Evolutionary conservation across 2,113 vertebrate species (phyloP).

Genomic region (Gorilla gorilla): DNA sequence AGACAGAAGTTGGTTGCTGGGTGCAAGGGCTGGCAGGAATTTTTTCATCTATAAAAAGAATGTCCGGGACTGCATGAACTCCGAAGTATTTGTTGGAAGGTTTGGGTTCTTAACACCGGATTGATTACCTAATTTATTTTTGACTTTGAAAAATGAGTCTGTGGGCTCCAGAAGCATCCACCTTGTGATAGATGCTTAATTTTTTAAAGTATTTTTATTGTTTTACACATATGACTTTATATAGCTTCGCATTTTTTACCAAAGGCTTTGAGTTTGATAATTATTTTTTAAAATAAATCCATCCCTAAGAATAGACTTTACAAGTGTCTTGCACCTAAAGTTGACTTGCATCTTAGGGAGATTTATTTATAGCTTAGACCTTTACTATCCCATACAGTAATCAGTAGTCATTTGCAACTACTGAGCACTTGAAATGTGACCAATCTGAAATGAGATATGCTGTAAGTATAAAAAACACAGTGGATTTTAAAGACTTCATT

Average conservation of each 20-base stretch:
- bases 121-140: constrained; percentile 79
- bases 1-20: constrained; percentile 57
- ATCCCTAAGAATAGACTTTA: constrained; percentile 47
- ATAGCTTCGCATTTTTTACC: constrained; percentile 1
- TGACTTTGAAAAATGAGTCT: constrained; percentile 62
- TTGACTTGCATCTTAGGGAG: constrained; percentile 26
- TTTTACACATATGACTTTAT: background rate
- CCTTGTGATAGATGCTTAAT: background rate
- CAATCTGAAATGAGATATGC: background rate
- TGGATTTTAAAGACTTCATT: background rate
- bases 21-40: constrained; percentile 56
- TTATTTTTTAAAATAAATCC: background rate
- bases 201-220: background rate
- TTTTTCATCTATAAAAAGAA: constrained; percentile 85
- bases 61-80: constrained; percentile 73
- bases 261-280: background rate
- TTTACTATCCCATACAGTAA: background rate
- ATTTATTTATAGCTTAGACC: constrained; percentile 31
- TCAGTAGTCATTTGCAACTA: background rate
- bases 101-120: constrained; percentile 52
- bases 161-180: background rate
- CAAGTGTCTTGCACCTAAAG: background rate
- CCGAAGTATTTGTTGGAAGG: constrained; percentile 77
- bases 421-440: background rate
- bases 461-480: background rate